phyloP scores from a whole-genome alignment of 2,888 invertebrate species.

The Rhimphoctona megacephalus region DNA sequence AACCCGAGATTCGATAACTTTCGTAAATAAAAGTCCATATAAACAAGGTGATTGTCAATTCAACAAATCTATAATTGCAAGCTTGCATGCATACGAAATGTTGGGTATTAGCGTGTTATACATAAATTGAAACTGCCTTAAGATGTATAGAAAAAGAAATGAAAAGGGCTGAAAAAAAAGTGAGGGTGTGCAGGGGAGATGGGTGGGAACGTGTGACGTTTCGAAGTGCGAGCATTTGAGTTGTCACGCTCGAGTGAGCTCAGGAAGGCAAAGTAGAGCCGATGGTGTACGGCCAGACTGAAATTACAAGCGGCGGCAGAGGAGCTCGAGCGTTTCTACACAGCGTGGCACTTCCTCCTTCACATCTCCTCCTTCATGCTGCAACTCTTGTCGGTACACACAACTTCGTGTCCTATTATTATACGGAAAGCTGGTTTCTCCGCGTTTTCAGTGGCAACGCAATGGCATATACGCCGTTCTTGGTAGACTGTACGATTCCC shows the following conservation, averaged over 20 bases:
- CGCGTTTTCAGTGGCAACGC: slow-evolving; percentile 25
- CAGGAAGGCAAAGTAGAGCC: slow-evolving; percentile 28
- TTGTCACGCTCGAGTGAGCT: slow-evolving; percentile 55
- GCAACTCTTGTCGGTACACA: slow-evolving; percentile 35
- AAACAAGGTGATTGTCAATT: neutral
- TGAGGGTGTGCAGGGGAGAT: neutral
- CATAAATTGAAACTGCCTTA: slow-evolving; percentile 20
- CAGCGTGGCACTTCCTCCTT: slow-evolving; percentile 22
- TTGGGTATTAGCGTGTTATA: neutral
- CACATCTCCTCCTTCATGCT: neutral
- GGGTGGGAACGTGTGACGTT: slow-evolving; percentile 23
- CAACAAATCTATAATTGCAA: neutral
- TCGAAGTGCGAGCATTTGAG: slow-evolving; percentile 35
- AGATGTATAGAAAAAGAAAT: neutral
- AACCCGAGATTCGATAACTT: neutral
- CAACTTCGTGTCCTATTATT: slow-evolving; percentile 58
- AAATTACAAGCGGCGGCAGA: slow-evolving; percentile 44
- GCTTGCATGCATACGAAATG: neutral
- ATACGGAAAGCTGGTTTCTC: slow-evolving; percentile 48
- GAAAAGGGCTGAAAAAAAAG: neutral
- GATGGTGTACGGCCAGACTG: slow-evolving; percentile 45
- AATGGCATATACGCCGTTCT: slow-evolving; percentile 25
- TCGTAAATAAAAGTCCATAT: neutral
- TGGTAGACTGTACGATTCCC: slow-evolving; percentile 35
- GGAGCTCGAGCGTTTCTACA: slow-evolving; percentile 33